phyloP scores from a whole-genome alignment of 2,888 invertebrate genomes.

The Notocelia uddmanniana region DNA sequence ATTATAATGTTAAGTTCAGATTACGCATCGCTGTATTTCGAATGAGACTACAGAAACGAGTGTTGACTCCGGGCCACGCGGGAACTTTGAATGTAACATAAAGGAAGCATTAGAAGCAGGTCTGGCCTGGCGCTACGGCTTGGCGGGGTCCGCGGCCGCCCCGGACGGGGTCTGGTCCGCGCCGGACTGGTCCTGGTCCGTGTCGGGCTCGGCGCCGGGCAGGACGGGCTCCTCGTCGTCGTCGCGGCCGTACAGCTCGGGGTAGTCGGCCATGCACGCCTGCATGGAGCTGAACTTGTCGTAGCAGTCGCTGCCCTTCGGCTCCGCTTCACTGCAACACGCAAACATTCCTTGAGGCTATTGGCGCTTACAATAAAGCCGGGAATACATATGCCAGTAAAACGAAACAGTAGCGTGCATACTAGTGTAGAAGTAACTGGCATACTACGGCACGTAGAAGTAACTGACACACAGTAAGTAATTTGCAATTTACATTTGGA shows the following conservation, averaged over 20 bases:
- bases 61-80: not conserved
- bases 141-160: not conserved
- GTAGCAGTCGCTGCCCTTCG: conserved; percentile 97
- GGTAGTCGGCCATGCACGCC: conserved; percentile 94
- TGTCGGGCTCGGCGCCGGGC: conserved; percentile 17
- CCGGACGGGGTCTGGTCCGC: no score
- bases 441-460: no score
- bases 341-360: no score
- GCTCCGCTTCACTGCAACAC: conserved; percentile 89
- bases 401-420: no score
- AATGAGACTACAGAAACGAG: not conserved
- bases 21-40: no score
- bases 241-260: conserved; percentile 92
- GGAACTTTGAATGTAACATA: not conserved
- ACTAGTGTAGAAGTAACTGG: no score
- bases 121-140: not conserved
- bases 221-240: conserved; percentile 75
- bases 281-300: conserved; percentile 96
- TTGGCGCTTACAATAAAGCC: no score
- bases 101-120: not conserved
- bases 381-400: no score
- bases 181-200: not conserved
- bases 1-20: no score
- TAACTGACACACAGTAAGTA: no score
- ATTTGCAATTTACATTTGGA: no score